phyloP scores from a whole-genome alignment of 2,888 invertebrate genomes.

The Tetranychus piercei region DNA sequence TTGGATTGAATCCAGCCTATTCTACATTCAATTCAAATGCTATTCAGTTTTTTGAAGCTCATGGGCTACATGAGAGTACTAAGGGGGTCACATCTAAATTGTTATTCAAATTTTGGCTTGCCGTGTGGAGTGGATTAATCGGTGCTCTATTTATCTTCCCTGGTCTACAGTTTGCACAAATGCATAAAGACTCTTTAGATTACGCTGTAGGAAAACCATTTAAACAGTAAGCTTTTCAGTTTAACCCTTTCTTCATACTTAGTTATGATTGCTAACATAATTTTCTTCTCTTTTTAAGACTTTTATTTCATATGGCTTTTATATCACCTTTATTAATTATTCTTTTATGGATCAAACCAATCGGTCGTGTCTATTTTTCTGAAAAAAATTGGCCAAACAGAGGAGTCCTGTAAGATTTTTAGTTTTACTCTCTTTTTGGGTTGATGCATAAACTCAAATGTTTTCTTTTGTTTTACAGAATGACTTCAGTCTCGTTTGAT shows the following conservation, averaged over 20 bases:
- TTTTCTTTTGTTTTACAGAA: slow-evolving; percentile 37
- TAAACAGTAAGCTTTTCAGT: slow-evolving; percentile 27
- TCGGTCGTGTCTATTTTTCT: slow-evolving; percentile 62
- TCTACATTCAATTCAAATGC: slow-evolving; percentile 72
- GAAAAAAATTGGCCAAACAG: slow-evolving; percentile 57
- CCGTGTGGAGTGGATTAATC: slow-evolving; percentile 64
- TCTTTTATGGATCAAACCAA: slow-evolving; percentile 72
- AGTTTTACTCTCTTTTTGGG: slow-evolving; percentile 6
- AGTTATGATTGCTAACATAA: slow-evolving; percentile 28
- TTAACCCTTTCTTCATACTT: not conserved
- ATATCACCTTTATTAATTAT: slow-evolving; percentile 66
- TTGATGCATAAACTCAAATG: not conserved
- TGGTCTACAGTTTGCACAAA: slow-evolving; percentile 58
- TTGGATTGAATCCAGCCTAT: slow-evolving; percentile 76
- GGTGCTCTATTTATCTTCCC: slow-evolving; percentile 85
- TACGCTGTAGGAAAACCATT: slow-evolving; percentile 32
- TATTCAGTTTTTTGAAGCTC: slow-evolving; percentile 57
- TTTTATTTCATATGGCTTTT: slow-evolving; percentile 65
- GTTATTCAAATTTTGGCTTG: slow-evolving; percentile 67
- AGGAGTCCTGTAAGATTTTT: slow-evolving; percentile 53
- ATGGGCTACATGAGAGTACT: slow-evolving; percentile 37
- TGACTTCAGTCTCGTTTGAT: slow-evolving; percentile 59
- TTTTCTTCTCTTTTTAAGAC: slow-evolving; percentile 36
- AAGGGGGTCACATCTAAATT: slow-evolving; percentile 46
- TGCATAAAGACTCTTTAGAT: slow-evolving; percentile 34